phyloP scores from a whole-genome alignment of 2,797 vertebrate genomes.

The Aulostomus chinensis region DNA sequence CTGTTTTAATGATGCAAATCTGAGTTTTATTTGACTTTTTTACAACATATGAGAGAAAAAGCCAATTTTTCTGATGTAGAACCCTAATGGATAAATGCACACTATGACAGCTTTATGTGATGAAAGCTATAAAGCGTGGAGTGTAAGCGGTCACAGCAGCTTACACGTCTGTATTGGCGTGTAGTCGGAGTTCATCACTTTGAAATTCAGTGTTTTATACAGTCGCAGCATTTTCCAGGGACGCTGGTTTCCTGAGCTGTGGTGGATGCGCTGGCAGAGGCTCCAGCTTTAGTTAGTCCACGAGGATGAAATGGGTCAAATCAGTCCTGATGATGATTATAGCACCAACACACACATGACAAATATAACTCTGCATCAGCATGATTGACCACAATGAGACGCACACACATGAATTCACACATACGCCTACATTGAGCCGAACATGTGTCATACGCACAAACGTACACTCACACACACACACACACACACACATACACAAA shows the following conservation, averaged over 20 bases:
- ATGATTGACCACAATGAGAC: slow-evolving; percentile 6
- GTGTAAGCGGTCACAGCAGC: slow-evolving; percentile 22
- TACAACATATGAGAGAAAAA: neutral
- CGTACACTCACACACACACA: neutral
- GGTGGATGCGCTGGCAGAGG: slow-evolving; percentile 28
- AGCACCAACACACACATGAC: slow-evolving; percentile 27
- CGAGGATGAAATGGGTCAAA: slow-evolving; percentile 47
- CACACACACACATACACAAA: slow-evolving; percentile 1
- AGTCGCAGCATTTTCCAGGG: slow-evolving; percentile 35
- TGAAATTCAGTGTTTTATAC: slow-evolving; percentile 20
- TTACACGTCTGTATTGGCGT: slow-evolving; percentile 39
- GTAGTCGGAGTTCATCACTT: slow-evolving; percentile 24
- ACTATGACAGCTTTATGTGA: neutral
- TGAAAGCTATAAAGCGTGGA: slow-evolving; percentile 36
- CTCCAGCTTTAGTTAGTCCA: slow-evolving; percentile 12
- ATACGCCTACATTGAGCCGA: too few species aligned
- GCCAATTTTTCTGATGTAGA: slow-evolving; percentile 4
- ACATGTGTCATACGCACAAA: slow-evolving; percentile 5
- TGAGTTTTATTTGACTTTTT: too few species aligned
- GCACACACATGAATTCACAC: slow-evolving; percentile 3
- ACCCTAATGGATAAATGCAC: slow-evolving; percentile 5
- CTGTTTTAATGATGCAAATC: neutral
- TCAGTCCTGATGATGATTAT: slow-evolving; percentile 31
- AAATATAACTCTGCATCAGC: slow-evolving; percentile 4
- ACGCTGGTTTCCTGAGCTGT: slow-evolving; percentile 52